Evolutionary conservation across 2,888 invertebrate genomes (phyloP).

Genomic region (Pristionchus exspectatus): DNA sequence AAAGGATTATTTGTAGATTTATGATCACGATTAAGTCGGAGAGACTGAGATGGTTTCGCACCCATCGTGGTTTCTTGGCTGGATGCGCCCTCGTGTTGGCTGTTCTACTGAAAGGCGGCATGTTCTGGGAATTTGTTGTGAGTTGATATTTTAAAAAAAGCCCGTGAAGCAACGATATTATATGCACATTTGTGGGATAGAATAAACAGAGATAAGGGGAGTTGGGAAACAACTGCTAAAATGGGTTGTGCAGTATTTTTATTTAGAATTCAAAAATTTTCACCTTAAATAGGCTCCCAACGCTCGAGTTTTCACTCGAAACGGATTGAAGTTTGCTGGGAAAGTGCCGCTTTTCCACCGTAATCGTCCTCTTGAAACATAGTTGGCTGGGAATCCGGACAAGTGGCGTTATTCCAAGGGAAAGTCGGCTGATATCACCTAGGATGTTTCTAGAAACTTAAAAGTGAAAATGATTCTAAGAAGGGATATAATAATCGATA

Average conservation of each 20-base stretch:
- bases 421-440: not conserved
- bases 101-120: conserved; percentile 70
- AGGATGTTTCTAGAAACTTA: not conserved
- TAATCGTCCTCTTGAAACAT: not conserved
- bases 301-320: not conserved
- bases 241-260: no score
- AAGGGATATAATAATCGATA: no score
- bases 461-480: no score
- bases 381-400: not conserved
- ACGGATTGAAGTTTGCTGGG: conserved; percentile 1
- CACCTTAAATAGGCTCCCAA: not conserved
- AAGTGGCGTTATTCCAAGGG: not conserved
- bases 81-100: conserved; percentile 69
- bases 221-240: no score
- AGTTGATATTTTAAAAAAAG: not conserved
- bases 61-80: conserved; percentile 66
- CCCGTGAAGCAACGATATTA: no score
- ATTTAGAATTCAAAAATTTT: no score
- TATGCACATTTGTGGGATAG: no score
- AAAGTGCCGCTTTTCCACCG: not conserved
- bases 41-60: conserved; percentile 55
- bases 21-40: conserved; percentile 66
- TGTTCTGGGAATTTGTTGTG: conserved; percentile 73
- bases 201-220: no score
- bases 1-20: conserved; percentile 57